Conservation (phyloP, 2,113 vertebrate genomes). For the Potamarius usumacintae region DNA sequence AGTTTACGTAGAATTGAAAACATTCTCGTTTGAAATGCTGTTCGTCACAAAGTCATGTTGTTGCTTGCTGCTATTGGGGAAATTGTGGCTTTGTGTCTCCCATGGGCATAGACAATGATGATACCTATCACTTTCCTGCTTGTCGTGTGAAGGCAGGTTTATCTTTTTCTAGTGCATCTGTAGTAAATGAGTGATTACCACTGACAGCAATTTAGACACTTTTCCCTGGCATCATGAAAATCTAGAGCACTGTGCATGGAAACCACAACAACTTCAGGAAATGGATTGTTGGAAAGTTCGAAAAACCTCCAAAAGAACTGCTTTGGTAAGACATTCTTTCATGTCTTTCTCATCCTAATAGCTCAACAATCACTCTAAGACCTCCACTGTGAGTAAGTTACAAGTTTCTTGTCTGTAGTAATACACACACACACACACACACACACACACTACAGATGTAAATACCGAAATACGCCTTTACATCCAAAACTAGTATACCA, state of each 20-base stretch:
- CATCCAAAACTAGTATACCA: neutral
- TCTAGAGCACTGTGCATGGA: neutral
- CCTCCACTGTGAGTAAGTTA: neutral
- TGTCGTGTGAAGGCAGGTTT: neutral
- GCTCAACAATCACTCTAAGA: neutral
- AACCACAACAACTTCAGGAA: neutral
- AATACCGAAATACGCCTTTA: neutral
- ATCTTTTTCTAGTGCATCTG: neutral
- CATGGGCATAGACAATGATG: neutral
- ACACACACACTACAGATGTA: neutral
- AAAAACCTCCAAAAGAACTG: neutral
- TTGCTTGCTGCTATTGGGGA: neutral
- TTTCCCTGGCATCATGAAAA: neutral
- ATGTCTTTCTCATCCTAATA: neutral
- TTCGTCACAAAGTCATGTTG: neutral
- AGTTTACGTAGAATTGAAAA: neutral
- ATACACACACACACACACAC: neutral
- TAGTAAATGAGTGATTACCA: neutral
- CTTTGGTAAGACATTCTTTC: neutral
- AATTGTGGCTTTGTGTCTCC: neutral
- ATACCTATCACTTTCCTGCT: neutral
- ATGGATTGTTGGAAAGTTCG: neutral
- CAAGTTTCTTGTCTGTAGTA: neutral
- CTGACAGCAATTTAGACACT: neutral
- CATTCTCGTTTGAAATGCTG: neutral